phyloP scores from a whole-genome alignment of 2,797 vertebrate species.

The Hipposideros larvatus region DNA sequence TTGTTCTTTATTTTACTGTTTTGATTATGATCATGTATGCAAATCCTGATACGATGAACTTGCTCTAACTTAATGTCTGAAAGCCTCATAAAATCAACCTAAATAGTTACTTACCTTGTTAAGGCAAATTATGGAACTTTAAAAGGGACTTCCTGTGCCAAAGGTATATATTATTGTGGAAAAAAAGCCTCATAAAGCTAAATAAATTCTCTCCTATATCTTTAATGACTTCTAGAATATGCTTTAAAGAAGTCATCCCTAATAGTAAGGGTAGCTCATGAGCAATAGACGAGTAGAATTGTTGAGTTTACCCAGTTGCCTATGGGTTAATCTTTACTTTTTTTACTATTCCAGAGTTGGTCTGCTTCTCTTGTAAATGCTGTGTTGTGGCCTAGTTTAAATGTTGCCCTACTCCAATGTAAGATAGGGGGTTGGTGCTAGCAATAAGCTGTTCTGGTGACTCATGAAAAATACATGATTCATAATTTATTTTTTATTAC shows the following conservation, averaged over 20 bases:
- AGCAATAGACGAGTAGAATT: not conserved
- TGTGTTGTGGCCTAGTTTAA: not conserved
- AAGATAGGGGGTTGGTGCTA: not conserved
- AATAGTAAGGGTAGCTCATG: conserved; percentile 9
- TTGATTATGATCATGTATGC: conserved; percentile 55
- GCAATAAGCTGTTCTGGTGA: conserved; percentile 42
- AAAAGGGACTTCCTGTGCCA: conserved; percentile 38
- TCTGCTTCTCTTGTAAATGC: not conserved
- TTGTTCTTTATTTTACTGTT: conserved; percentile 55
- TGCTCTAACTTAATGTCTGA: conserved; percentile 54
- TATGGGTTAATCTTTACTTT: not conserved
- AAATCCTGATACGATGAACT: conserved; percentile 56
- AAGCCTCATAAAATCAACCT: conserved; percentile 33
- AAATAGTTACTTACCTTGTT: conserved; percentile 38
- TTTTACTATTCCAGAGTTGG: not conserved
- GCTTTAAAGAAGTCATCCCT: conserved; percentile 35
- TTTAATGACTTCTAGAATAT: conserved; percentile 62
- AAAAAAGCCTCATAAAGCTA: conserved; percentile 58
- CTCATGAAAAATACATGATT: not conserved
- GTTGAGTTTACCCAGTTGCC: not conserved
- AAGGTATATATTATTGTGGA: conserved; percentile 34
- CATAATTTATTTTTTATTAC: not conserved
- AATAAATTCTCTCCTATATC: conserved; percentile 65
- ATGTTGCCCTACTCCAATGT: not conserved
- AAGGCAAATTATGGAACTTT: conserved; percentile 16